phyloP scores from a whole-genome alignment of 2,113 vertebrate species.

The Lichenostomus cassidix region DNA sequence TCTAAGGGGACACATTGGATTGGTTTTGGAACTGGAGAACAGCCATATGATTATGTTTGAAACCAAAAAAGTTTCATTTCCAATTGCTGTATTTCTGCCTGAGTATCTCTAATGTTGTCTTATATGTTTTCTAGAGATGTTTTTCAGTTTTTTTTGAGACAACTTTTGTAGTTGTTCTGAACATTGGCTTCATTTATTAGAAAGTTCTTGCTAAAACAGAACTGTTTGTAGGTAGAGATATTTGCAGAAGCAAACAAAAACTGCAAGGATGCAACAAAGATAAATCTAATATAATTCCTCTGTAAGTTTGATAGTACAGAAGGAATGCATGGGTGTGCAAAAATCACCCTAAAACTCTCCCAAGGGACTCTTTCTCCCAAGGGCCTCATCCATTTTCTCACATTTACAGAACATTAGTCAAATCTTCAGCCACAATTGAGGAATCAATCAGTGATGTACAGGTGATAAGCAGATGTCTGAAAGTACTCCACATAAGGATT shows the following conservation, averaged over 20 bases:
- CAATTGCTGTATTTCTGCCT: not conserved
- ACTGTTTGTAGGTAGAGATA: not conserved
- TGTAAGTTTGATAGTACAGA: not conserved
- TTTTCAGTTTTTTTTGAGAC: not conserved
- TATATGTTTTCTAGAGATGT: not conserved
- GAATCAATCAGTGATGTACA: not conserved
- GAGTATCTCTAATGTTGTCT: not conserved
- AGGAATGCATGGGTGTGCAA: not conserved
- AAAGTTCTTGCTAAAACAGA: not conserved
- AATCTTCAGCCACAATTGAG: not conserved
- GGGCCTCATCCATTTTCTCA: not conserved
- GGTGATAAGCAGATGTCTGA: not conserved
- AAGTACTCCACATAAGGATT: not conserved
- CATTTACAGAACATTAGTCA: not conserved
- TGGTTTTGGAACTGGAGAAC: not conserved
- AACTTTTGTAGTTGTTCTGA: not conserved
- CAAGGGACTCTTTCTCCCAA: not conserved
- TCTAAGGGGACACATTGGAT: not conserved
- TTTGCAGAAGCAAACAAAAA: not conserved
- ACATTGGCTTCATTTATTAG: not conserved
- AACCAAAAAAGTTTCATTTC: not conserved
- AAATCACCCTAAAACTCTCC: not conserved
- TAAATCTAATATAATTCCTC: not conserved
- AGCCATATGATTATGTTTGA: not conserved
- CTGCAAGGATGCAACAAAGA: not conserved